phyloP scores from a whole-genome alignment of 2,888 invertebrate genomes.

The Leptodirus hochenwartii region DNA sequence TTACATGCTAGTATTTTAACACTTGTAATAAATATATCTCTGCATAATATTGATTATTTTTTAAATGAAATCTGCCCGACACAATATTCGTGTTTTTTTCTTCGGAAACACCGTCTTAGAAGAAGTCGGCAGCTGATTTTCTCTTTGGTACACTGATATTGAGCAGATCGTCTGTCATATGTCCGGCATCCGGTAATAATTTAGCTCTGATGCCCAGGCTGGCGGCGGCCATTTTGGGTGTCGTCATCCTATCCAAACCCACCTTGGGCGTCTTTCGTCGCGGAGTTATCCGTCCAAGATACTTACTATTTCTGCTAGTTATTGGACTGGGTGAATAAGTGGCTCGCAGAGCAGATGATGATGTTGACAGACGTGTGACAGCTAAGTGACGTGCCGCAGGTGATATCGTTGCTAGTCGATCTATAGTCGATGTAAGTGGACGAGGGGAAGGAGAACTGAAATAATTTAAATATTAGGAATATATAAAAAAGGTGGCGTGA shows the following conservation, averaged over 20 bases:
- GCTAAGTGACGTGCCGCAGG: constrained; percentile 81
- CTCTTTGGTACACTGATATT: constrained; percentile 57
- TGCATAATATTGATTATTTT: too few relatives aligned
- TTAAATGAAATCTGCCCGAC: too few relatives aligned
- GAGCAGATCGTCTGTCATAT: constrained; percentile 69
- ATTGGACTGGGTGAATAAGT: constrained; percentile 36
- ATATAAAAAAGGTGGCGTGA: too few relatives aligned
- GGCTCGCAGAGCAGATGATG: constrained; percentile 30
- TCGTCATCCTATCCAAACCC: constrained; percentile 9
- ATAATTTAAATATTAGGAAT: too few relatives aligned
- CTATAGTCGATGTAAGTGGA: constrained; percentile 41
- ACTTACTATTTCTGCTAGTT: constrained; percentile 15
- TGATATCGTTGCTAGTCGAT: constrained; percentile 79
- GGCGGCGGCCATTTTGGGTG: constrained; percentile 15
- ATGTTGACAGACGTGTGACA: constrained; percentile 63
- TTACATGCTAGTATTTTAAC: too few relatives aligned
- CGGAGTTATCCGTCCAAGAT: constrained; percentile 9
- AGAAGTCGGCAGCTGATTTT: constrained; percentile 67
- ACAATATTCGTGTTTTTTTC: too few relatives aligned
- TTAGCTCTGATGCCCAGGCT: constrained; percentile 30
- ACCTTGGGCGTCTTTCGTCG: constrained; percentile 14
- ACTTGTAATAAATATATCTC: too few relatives aligned
- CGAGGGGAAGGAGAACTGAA: constrained; percentile 39
- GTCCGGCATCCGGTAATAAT: constrained; percentile 26
- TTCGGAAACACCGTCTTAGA: too few relatives aligned